phyloP scores from a whole-genome alignment of 2,797 vertebrate genomes.

The Sebastiscus albofasciatus region DNA sequence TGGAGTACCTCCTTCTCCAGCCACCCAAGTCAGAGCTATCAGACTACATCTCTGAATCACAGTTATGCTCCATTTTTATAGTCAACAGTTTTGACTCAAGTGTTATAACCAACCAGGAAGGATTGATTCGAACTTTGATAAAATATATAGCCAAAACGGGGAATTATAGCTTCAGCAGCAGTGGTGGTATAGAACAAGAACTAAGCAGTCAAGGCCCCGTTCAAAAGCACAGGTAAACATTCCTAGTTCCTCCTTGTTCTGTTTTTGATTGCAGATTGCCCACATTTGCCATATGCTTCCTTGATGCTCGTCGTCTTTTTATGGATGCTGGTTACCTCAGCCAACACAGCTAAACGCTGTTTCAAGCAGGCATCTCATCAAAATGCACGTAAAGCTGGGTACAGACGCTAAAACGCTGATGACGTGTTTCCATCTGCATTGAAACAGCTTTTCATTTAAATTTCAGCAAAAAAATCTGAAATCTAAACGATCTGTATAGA shows the following conservation, averaged over 20 bases:
- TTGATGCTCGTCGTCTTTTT: constrained; percentile 50
- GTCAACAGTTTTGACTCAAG: not conserved
- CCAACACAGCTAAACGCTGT: constrained; percentile 23
- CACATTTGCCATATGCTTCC: constrained; percentile 55
- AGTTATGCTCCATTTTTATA: not conserved
- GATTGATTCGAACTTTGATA: not conserved
- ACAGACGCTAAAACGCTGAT: not conserved
- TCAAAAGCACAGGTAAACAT: constrained; percentile 23
- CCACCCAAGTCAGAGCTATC: constrained; percentile 13
- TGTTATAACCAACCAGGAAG: not conserved
- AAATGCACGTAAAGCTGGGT: constrained; percentile 23
- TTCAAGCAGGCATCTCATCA: constrained; percentile 38
- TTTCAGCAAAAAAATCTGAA: not conserved
- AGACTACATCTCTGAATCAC: constrained; percentile 5
- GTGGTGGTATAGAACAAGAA: not conserved
- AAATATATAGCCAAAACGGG: not conserved
- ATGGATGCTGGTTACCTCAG: constrained; percentile 32
- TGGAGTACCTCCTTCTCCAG: constrained; percentile 3
- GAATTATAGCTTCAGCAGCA: not conserved
- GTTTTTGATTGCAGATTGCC: constrained; percentile 16
- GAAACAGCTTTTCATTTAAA: constrained; percentile 7
- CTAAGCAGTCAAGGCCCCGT: not conserved
- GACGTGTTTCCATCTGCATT: constrained; percentile 11
- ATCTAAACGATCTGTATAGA: not conserved
- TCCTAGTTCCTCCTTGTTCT: constrained; percentile 2